These are phyloP conservation scores for Epizoanthus stellaris DNA, from an alignment of 92 coral and sea anemone species.

Conservation along the genomic window DNA sequence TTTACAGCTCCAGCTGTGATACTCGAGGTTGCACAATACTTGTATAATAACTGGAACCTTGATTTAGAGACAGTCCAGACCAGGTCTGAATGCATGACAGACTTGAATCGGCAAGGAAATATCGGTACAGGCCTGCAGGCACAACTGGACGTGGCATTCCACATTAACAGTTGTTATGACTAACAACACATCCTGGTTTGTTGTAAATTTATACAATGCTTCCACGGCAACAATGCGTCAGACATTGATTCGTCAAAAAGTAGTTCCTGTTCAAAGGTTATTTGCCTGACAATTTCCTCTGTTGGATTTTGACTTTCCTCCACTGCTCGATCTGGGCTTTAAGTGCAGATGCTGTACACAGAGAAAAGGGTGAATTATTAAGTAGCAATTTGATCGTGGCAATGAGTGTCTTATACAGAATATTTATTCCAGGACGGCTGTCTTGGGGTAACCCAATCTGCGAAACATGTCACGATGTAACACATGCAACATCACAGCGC, in stretches of 20 bases:
- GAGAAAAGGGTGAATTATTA: background rate
- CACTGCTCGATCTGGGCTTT: constrained; percentile 72
- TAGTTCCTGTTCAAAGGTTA: background rate
- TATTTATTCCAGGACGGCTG: no score
- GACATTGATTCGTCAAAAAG: background rate
- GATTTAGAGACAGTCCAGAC: no score
- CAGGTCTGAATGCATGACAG: no score
- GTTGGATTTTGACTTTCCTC: constrained; percentile 49
- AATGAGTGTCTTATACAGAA: no score
- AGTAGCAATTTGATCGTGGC: background rate
- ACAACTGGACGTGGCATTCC: no score
- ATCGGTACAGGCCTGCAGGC: no score
- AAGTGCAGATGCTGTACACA: constrained; percentile 74
- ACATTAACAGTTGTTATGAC: no score
- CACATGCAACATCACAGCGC: no score
- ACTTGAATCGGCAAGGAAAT: no score
- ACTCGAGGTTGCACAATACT: background rate
- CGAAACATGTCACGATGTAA: no score
- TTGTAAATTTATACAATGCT: background rate
- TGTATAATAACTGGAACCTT: constrained; percentile 1
- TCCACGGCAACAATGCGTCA: background rate
- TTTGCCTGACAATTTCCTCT: constrained; percentile 26
- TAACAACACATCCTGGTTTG: no score
- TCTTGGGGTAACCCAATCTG: no score
- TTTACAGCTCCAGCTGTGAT: background rate